phyloP scores from a whole-genome alignment of 2,888 invertebrate species.

The Smittia aterrima region DNA sequence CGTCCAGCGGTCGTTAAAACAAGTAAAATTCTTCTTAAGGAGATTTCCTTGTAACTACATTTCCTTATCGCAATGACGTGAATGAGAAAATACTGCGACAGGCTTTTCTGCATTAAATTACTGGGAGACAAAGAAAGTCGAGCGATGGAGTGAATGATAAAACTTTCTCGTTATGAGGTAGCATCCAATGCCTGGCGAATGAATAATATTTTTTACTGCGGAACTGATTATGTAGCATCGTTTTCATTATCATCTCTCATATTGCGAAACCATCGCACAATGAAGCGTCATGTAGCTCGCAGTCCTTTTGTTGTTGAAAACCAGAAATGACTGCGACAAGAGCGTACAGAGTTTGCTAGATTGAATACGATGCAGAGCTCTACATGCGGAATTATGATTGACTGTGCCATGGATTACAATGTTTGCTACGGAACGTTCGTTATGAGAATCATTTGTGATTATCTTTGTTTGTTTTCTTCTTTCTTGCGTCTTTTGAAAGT shows the following conservation, averaged over 20 bases:
- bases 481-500: not conserved
- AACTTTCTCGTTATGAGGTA: not conserved
- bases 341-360: not conserved
- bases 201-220: not conserved
- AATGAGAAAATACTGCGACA: conserved; percentile 4
- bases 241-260: not conserved
- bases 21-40: too few relatives aligned
- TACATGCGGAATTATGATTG: not conserved
- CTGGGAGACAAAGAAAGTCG: not conserved
- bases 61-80: not conserved
- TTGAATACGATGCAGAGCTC: not conserved
- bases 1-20: too few relatives aligned
- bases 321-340: not conserved
- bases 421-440: not conserved
- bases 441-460: not conserved
- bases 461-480: not conserved
- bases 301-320: not conserved
- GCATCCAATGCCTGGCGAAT: too few relatives aligned
- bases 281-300: not conserved
- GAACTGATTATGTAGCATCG: not conserved
- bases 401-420: not conserved
- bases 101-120: not conserved
- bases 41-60: not conserved
- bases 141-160: not conserved
- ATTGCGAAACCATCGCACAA: not conserved